A percentile compares a stretch with the other conserved stretches of the same genome.
phyloP scores from a whole-genome alignment of 2,888 invertebrate genomes.

The Scaptomyza flava region DNA sequence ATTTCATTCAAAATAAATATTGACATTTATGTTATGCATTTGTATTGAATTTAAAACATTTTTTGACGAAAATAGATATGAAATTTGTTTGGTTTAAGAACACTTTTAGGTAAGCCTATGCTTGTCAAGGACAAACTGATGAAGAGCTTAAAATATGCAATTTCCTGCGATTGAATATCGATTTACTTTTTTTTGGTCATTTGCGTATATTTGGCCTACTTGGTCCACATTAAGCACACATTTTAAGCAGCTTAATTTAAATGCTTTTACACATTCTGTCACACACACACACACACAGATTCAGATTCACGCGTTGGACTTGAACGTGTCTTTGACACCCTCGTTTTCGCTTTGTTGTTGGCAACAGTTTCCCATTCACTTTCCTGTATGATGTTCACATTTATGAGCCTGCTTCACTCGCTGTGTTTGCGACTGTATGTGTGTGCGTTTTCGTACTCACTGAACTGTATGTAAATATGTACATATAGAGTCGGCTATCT shows the following conservation, averaged over 20 bases:
- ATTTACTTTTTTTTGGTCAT: slow-evolving; percentile 13
- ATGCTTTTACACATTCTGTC: slow-evolving; percentile 28
- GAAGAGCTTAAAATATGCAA: not conserved
- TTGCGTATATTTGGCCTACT: slow-evolving; percentile 12
- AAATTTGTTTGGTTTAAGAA: too few species aligned
- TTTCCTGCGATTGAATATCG: slow-evolving; percentile 15
- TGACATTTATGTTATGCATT: slow-evolving; percentile 22
- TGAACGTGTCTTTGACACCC: slow-evolving; percentile 62
- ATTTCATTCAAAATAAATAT: slow-evolving; percentile 14
- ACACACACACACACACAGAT: slow-evolving; percentile 12
- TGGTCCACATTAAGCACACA: slow-evolving; percentile 28
- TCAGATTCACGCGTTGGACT: slow-evolving; percentile 55
- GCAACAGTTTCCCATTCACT: slow-evolving; percentile 56
- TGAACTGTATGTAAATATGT: slow-evolving; percentile 76
- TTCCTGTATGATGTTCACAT: slow-evolving; percentile 65
- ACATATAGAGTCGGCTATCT: slow-evolving; percentile 54
- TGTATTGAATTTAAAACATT: too few species aligned
- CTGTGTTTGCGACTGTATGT: slow-evolving; percentile 6
- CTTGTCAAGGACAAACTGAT: not conserved
- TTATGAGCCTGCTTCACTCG: slow-evolving; percentile 36
- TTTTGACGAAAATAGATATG: too few species aligned
- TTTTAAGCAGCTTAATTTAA: slow-evolving; percentile 48
- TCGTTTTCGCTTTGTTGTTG: slow-evolving; percentile 21
- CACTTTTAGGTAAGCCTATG: too few species aligned
- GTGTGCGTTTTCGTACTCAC: slow-evolving; percentile 46